These are phyloP conservation scores for Centropyge bicolor DNA, from an alignment of 2,797 vertebrate genomes.

Conservation along the genomic window DNA sequence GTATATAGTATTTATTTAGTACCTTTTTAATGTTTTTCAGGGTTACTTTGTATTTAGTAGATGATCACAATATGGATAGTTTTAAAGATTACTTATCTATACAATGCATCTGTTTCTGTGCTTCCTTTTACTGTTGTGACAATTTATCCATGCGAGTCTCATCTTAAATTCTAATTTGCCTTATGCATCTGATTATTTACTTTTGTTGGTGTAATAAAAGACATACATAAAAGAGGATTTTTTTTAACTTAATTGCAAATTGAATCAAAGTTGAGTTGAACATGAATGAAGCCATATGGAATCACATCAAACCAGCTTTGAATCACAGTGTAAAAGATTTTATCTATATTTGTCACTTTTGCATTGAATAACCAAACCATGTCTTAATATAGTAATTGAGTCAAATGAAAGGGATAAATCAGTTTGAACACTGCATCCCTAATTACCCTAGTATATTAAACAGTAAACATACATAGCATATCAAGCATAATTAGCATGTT, in stretches of 20 bases:
- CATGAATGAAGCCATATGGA: background rate
- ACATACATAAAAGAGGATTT: too few relatives aligned
- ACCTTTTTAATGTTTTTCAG: background rate
- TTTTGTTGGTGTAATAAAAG: background rate
- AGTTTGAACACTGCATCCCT: background rate
- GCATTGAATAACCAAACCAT: background rate
- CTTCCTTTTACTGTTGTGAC: background rate
- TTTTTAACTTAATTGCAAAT: too few relatives aligned
- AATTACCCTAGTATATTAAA: background rate
- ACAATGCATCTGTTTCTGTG: background rate
- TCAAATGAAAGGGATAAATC: background rate
- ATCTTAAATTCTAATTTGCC: background rate
- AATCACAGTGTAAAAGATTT: too few relatives aligned
- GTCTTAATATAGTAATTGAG: background rate
- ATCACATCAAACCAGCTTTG: background rate
- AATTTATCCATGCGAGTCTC: background rate
- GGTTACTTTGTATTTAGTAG: background rate
- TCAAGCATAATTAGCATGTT: background rate
- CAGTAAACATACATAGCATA: too few relatives aligned
- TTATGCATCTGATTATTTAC: background rate
- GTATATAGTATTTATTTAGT: background rate
- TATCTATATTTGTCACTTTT: too few relatives aligned
- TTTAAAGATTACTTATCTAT: background rate
- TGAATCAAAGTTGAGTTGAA: too few relatives aligned
- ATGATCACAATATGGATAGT: too few relatives aligned